These are phyloP conservation scores for Archaeoteleia sp. DNA, from an alignment of 2,888 invertebrate species.

Conservation along the genomic window DNA sequence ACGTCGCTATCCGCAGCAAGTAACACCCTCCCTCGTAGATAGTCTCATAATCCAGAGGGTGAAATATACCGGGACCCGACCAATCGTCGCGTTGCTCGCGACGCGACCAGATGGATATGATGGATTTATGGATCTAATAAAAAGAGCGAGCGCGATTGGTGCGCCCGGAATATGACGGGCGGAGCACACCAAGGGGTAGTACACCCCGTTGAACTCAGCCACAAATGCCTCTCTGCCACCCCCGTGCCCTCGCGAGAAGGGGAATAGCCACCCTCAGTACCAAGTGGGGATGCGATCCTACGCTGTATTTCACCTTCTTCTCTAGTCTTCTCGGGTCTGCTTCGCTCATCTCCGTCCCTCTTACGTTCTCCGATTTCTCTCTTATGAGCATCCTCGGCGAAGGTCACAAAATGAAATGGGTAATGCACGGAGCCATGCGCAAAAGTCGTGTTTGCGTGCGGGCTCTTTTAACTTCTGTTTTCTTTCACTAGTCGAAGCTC, in stretches of 20 bases:
- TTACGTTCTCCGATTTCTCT: conserved; percentile 34
- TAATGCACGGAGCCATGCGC: conserved; percentile 1
- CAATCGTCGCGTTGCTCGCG: conserved; percentile 59
- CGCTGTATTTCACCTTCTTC: conserved; percentile 69
- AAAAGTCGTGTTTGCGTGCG: background rate
- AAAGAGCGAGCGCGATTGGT: conserved; percentile 74
- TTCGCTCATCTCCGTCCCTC: conserved; percentile 45
- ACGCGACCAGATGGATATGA: conserved; percentile 77
- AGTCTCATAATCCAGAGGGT: conserved; percentile 44
- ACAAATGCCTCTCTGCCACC: conserved; percentile 63
- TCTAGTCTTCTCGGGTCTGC: conserved; percentile 58
- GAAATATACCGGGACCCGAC: conserved; percentile 55
- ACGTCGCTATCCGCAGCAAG: conserved; percentile 27
- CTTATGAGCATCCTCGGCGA: conserved; percentile 19
- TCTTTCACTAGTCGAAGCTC: background rate
- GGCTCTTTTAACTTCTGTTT: background rate
- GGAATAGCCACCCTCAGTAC: conserved; percentile 55
- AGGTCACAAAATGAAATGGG: conserved; percentile 25
- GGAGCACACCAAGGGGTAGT: conserved; percentile 67
- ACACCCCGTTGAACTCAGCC: conserved; percentile 70
- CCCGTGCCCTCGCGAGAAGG: conserved; percentile 59
- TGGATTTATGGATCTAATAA: conserved; percentile 89
- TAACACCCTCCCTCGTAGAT: conserved; percentile 34
- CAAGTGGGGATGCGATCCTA: conserved; percentile 66
- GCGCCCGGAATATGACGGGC: conserved; percentile 74